These are phyloP conservation scores for Euphonia xanthogaster DNA, from an alignment of 2,797 vertebrate genomes.

Conservation along the genomic window DNA sequence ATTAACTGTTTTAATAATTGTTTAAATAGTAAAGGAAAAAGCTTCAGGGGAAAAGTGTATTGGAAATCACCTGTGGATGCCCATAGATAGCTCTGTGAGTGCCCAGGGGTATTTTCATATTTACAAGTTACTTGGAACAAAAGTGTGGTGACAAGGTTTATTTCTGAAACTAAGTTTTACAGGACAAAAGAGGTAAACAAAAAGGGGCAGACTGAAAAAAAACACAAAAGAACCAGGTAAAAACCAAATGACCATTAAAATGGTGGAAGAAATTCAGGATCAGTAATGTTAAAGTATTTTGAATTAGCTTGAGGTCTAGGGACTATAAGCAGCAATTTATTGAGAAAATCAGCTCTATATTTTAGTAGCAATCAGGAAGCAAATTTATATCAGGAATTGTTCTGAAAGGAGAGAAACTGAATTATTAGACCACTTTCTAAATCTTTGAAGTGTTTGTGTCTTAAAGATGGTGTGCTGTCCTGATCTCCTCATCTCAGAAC, in stretches of 20 bases:
- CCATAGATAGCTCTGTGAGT: neutral
- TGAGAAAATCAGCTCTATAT: neutral
- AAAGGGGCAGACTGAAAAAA: neutral
- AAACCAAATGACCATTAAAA: neutral
- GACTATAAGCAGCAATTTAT: neutral
- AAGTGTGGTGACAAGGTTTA: neutral
- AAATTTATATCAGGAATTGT: neutral
- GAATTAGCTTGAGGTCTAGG: neutral
- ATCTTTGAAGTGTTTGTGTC: neutral
- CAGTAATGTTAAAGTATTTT: neutral
- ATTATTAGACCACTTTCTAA: neutral
- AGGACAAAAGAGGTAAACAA: neutral
- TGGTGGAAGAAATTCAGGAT: neutral
- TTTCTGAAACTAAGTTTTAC: neutral
- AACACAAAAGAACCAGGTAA: neutral
- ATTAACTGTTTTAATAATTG: neutral
- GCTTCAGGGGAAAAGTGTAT: neutral
- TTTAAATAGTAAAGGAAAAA: neutral
- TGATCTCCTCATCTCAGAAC: neutral
- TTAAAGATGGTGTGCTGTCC: neutral
- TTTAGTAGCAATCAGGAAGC: neutral
- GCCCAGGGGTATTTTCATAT: neutral
- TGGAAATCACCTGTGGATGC: neutral
- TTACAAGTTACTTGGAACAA: neutral
- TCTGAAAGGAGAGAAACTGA: neutral